Conservation (phyloP, 2,888 invertebrate species). For the Oscheius sp. region DNA sequence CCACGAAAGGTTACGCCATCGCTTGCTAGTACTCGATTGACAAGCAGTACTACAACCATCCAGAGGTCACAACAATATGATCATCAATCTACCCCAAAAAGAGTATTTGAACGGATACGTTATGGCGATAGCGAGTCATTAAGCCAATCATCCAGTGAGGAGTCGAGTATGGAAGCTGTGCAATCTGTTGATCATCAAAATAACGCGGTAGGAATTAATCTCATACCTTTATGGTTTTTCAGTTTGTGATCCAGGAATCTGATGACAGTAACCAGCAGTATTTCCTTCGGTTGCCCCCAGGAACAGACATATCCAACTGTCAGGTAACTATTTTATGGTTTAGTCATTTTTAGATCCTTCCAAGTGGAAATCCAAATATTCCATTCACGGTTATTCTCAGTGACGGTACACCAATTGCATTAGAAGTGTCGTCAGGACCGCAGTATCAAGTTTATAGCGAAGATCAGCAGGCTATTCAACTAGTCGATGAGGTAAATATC, state of each 20-base stretch:
- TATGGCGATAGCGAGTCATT: too few relatives aligned
- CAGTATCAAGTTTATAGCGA: slow-evolving; percentile 2
- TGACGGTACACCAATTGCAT: neutral
- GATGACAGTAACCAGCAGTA: slow-evolving; percentile 1
- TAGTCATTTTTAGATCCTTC: slow-evolving; percentile 14
- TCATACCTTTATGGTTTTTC: neutral
- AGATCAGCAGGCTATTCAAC: neutral
- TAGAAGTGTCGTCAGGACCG: too few relatives aligned
- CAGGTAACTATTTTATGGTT: neutral
- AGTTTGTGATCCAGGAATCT: slow-evolving; percentile 2
- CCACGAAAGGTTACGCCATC: neutral
- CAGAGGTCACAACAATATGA: too few relatives aligned
- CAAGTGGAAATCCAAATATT: neutral
- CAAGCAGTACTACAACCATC: neutral
- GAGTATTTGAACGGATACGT: too few relatives aligned
- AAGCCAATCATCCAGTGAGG: neutral
- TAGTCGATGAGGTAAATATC: slow-evolving; percentile 1
- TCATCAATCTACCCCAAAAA: too few relatives aligned
- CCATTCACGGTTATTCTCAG: slow-evolving; percentile 16
- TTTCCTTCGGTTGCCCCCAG: slow-evolving; percentile 1
- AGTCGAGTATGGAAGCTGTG: neutral
- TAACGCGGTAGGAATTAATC: neutral
- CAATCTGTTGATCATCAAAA: neutral
- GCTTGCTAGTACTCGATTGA: neutral
- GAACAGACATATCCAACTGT: slow-evolving; percentile 12